Evolutionary conservation across 1,140 invertebrate species (phyloP).

Genomic region (Whitmania pigra): DNA sequence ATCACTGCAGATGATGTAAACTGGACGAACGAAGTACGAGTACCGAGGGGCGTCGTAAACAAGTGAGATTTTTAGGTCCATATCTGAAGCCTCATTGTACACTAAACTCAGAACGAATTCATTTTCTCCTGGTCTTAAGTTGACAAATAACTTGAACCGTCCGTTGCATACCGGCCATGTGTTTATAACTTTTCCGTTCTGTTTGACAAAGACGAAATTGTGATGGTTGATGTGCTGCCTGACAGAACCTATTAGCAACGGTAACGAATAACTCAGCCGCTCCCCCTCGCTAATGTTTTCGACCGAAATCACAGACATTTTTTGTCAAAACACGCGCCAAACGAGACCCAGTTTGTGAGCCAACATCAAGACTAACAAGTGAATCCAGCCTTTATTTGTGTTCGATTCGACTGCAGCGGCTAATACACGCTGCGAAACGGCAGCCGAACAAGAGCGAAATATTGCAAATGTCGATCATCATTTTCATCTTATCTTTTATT

Average conservation of each 20-base stretch:
- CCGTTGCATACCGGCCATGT: slow-evolving; percentile 37
- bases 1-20: slow-evolving; percentile 43
- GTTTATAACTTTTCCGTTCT: not conserved
- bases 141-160: slow-evolving; percentile 36
- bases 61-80: slow-evolving; percentile 27
- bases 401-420: not conserved
- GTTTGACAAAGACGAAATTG: not conserved
- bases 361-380: not conserved
- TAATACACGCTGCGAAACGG: slow-evolving; percentile 10
- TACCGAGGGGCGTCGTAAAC: slow-evolving; percentile 29
- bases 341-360: not conserved
- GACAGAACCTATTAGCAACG: not conserved
- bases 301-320: too few species aligned
- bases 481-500: slow-evolving; percentile 24
- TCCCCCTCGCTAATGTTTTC: too few species aligned
- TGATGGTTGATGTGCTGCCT: not conserved
- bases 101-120: slow-evolving; percentile 30
- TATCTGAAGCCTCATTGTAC: slow-evolving; percentile 28
- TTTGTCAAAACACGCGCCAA: too few species aligned
- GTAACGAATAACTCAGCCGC: not conserved
- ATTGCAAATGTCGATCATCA: slow-evolving; percentile 20
- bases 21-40: slow-evolving; percentile 39
- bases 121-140: slow-evolving; percentile 31
- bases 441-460: slow-evolving; percentile 30
- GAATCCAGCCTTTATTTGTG: not conserved